phyloP scores from a whole-genome alignment of 2,888 invertebrate genomes.

The Diarsia mendica region DNA sequence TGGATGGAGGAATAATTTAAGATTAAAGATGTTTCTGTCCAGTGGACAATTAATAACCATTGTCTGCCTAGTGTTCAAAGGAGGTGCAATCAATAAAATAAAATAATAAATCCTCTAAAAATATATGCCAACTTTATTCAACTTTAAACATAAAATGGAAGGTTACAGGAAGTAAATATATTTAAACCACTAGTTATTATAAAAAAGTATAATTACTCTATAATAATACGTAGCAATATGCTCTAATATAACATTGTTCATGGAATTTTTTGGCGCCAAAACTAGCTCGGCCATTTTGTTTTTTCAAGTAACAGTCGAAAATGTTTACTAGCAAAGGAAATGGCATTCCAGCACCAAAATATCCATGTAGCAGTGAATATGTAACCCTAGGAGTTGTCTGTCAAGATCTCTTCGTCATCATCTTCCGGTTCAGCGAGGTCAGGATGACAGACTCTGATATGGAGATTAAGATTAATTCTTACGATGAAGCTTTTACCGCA shows the following conservation, averaged over 20 bases:
- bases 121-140: slow-evolving; percentile 54
- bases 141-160: slow-evolving; percentile 56
- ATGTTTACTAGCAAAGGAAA: background rate
- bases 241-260: slow-evolving; percentile 63
- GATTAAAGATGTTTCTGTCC: background rate
- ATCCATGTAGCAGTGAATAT: background rate
- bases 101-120: slow-evolving; percentile 43
- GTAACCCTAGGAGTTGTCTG: slow-evolving; percentile 83
- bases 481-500: slow-evolving; percentile 88
- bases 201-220: slow-evolving; percentile 81
- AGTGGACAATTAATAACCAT: background rate
- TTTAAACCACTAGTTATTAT: slow-evolving; percentile 74
- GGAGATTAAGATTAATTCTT: slow-evolving; percentile 86
- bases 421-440: slow-evolving; percentile 87
- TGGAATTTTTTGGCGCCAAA: slow-evolving; percentile 7
- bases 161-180: slow-evolving; percentile 53
- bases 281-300: background rate
- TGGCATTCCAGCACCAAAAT: background rate
- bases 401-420: slow-evolving; percentile 88
- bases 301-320: background rate
- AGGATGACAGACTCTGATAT: slow-evolving; percentile 87
- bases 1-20: background rate
- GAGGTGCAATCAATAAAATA: slow-evolving; percentile 27
- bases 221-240: slow-evolving; percentile 79
- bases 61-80: background rate